phyloP scores from a whole-genome alignment of 2,113 vertebrate species.

The Phalacrocorax aristotelis region DNA sequence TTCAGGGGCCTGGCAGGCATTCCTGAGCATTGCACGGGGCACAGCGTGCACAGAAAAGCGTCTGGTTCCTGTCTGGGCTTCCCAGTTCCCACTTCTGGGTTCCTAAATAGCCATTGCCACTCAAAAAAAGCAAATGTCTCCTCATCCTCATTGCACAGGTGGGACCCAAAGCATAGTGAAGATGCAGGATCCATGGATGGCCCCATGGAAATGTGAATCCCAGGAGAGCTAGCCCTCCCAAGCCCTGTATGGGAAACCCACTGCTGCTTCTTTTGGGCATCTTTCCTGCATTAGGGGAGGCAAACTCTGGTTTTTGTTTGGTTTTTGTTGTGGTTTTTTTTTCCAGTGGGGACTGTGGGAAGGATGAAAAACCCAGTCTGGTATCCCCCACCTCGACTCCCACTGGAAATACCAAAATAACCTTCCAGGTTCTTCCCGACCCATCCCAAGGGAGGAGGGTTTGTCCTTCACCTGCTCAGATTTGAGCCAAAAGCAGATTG shows the following conservation, averaged over 20 bases:
- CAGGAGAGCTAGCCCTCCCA: background rate
- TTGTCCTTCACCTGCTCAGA: background rate
- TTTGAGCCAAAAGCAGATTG: background rate
- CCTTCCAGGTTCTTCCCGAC: constrained; percentile 8
- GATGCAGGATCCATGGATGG: background rate
- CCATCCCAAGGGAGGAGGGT: background rate
- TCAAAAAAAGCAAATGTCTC: background rate
- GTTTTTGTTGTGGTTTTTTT: background rate
- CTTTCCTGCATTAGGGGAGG: fast-evolving
- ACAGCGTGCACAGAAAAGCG: background rate
- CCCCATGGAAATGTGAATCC: background rate
- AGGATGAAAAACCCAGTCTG: background rate
- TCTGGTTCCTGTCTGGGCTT: background rate
- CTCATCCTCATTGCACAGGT: fast-evolving
- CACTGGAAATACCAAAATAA: background rate
- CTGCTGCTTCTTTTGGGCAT: fast-evolving
- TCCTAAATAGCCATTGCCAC: background rate
- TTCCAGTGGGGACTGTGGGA: background rate
- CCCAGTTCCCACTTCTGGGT: background rate
- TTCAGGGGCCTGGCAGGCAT: fast-evolving
- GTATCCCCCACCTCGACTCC: background rate
- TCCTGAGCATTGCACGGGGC: background rate
- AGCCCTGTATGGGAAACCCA: fast-evolving
- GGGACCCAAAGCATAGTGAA: fast-evolving
- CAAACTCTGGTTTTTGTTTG: background rate